Base-by-base conservation (phyloP, 2,113 vertebrate species). In the Benthochromis sp. region DNA sequence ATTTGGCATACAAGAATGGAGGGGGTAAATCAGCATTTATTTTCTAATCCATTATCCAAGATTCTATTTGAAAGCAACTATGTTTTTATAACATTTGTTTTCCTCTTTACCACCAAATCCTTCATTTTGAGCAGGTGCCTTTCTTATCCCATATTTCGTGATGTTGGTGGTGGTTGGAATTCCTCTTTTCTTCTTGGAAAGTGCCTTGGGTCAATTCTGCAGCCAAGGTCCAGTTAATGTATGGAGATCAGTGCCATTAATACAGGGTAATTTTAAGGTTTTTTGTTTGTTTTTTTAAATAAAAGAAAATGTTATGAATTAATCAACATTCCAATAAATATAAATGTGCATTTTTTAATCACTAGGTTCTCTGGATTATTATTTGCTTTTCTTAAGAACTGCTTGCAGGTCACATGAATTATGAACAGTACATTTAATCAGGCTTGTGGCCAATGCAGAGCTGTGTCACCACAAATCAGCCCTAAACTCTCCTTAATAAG, bases 151-250 rank as follows among this genome's bases (percentile, higher is more conserved):
- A 0, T 99, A 99, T 63, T 85, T 96, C 6, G 17, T 97, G 86
- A 99, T 99, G 98, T n/a, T 99, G 94, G 96, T 97, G 0, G 89
- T 99, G 50, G 95, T 97, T 84, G 98, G 98, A 4, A 95, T 99
- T 17, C 98, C 98, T 4, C 90, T 99, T 43, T 99, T 98, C 96
- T 98, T 99, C 92, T 76, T 99, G 93, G 98, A 99, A 89, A 99
- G 98, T 78, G 98, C 98, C 29, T 82, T 99, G 1, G 98, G 98
- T 34, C 98, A 99, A 85, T 99, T 99, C 96, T 97, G 97, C 95
- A 99, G 98, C 88, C 96, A 97, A 92, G 98, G 98, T 19, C 97
- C 98, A 12, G 91, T 99, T 88, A 97, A 98, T 1, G 1, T 97
- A 36, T 99, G 98, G 98, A 97, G 95, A 88, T 89, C 97, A 27